These are phyloP conservation scores for Hoplodrina ambigua DNA, from an alignment of 2,888 invertebrate genomes.

Conservation along the genomic window DNA sequence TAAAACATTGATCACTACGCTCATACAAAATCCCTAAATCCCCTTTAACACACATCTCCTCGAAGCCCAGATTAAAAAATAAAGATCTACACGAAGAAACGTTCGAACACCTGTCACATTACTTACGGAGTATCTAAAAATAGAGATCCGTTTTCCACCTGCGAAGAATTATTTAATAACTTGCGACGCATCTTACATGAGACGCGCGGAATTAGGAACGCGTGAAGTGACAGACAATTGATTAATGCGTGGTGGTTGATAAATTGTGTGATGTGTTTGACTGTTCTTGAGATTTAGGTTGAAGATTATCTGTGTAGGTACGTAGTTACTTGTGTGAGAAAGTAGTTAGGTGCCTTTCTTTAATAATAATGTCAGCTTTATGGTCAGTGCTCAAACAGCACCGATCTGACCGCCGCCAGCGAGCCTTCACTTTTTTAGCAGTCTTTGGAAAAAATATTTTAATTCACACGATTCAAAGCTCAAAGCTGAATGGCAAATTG, in stretches of 20 bases:
- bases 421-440: too few relatives aligned
- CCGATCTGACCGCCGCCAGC: too few relatives aligned
- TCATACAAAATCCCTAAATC: slow-evolving; percentile 33
- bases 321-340: neutral
- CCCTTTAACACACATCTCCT: slow-evolving; percentile 1
- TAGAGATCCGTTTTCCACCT: slow-evolving; percentile 56
- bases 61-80: slow-evolving; percentile 51
- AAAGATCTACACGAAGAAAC: slow-evolving; percentile 37
- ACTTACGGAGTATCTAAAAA: slow-evolving; percentile 31
- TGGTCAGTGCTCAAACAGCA: too few relatives aligned
- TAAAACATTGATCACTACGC: slow-evolving; percentile 24
- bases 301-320: neutral
- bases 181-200: slow-evolving; percentile 17
- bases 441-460: too few relatives aligned
- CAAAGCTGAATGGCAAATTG: too few relatives aligned
- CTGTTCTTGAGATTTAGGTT: slow-evolving; percentile 1
- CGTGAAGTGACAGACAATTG: slow-evolving; percentile 38
- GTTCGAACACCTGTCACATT: slow-evolving; percentile 45
- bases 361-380: too few relatives aligned
- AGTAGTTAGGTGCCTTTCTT: too few relatives aligned
- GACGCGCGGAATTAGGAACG: slow-evolving; percentile 36
- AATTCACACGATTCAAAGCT: too few relatives aligned
- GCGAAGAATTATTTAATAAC: slow-evolving; percentile 73
- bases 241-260: slow-evolving; percentile 56
- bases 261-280: slow-evolving; percentile 35